Percentiles rank a stretch among this genome's conserved stretches.
Conservation (phyloP, 2,797 vertebrate species). For the Sebastes glaucus region DNA sequence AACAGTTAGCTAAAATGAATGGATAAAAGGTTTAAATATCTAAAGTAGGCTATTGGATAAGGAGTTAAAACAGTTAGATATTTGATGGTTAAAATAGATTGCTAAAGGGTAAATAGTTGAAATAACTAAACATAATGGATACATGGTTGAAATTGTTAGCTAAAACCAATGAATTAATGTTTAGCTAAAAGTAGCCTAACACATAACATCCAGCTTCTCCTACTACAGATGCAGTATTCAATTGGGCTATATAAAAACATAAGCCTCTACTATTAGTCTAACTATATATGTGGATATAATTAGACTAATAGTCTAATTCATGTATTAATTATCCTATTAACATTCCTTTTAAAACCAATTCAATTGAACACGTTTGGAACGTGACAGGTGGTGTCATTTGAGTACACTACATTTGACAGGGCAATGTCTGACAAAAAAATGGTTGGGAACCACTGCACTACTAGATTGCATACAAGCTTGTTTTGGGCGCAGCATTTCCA, state of each 20-base stretch:
- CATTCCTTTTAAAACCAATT: neutral
- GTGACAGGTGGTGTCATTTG: neutral
- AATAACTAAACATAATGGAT: neutral
- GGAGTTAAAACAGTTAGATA: neutral
- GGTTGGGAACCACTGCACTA: neutral
- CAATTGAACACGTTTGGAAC: neutral
- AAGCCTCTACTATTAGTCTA: too few relatives aligned
- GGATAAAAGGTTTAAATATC: neutral
- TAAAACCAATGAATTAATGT: neutral
- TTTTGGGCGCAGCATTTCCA: slow-evolving; percentile 55
- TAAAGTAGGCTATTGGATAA: neutral
- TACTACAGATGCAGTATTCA: neutral
- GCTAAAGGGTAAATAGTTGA: neutral
- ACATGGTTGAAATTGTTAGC: neutral
- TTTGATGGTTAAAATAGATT: neutral
- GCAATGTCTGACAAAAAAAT: neutral
- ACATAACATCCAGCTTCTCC: neutral
- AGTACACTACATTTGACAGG: neutral
- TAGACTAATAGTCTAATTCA: neutral
- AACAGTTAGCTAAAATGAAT: neutral
- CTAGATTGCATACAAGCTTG: slow-evolving; percentile 35
- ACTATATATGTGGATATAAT: neutral
- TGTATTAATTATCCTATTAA: neutral
- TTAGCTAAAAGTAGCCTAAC: neutral
- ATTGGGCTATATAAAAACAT: neutral